Evolutionary conservation across 2,888 invertebrate species (phyloP), one percentile per base, ranked within the genome.

Genomic region (Seira ritae): DNA sequence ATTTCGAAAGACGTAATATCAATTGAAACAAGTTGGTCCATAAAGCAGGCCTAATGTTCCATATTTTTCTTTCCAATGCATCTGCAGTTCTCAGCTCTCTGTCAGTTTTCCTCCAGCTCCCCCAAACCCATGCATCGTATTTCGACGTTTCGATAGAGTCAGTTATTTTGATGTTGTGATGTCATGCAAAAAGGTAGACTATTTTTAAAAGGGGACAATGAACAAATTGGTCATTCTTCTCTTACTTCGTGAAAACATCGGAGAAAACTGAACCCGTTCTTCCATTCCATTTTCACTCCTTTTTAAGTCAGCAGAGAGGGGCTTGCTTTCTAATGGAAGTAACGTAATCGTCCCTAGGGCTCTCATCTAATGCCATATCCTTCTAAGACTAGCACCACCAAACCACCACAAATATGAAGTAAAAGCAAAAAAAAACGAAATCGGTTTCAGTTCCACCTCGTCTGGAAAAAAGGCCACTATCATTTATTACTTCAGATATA

Each of bases 211-310:
- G 68, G 74, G 84, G 81, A 75, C 81, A 81, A 84, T 84, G 74
- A 85, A 88, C 86, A 88, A 88, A 88, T 88, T 88, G 88, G 84
- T 85, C 88, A 88, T 88, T 88, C 85, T 87, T 85, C 78, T 78
- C 46, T 0, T n/a, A n/a, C n/a, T 31, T 37, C 42, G 22, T 75
- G 55, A 42, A 68, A 60, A 68, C 15, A 60, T 68, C 22, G 24
- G 22, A 66, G 65, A 55, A 67, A 79, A 84, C 37, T 19, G 65
- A 74, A 76, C 80, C 68, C 66, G 37, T 72, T 72, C 67, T 72
- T 76, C 50, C 60, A 24, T 37, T 17, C 62, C 23, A 10, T 60
- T 72, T 72, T 69, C 74, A 76, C 80, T 70, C 46, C 23, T 24
- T 24, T 24, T 73, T 42, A 74, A 84, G 82, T 82, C 81, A 79